Percentiles rank a stretch among this genome's conserved stretches.
phyloP scores from a whole-genome alignment of 2,888 invertebrate species.

The Troides oblongomaculatus region DNA sequence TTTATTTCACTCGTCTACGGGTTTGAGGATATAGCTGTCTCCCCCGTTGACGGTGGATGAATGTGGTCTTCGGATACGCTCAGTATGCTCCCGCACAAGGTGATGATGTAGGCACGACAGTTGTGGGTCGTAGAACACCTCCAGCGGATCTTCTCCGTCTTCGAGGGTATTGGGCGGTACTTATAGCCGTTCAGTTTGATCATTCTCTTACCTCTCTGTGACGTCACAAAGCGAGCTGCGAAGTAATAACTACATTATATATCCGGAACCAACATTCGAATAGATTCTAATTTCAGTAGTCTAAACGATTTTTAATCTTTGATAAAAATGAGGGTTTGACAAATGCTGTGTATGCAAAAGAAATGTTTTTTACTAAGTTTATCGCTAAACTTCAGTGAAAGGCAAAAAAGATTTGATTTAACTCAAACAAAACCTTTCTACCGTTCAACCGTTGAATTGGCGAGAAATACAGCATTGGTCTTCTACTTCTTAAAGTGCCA shows the following conservation, averaged over 20 bases:
- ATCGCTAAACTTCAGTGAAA: no score
- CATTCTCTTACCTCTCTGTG: constrained; percentile 34
- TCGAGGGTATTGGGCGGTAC: constrained; percentile 29
- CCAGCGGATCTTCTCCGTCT: not conserved
- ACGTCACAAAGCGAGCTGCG: constrained; percentile 35
- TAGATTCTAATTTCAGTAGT: not conserved
- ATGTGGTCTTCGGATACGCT: constrained; percentile 28
- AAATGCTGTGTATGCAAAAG: no score
- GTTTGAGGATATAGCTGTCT: not conserved
- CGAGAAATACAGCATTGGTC: no score
- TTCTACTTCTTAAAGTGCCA: no score
- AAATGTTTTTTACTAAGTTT: no score
- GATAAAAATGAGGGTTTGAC: no score
- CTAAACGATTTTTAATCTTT: no score
- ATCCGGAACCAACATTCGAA: not conserved
- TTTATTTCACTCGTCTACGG: not conserved
- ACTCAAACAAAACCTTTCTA: no score
- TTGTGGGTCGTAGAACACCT: constrained; percentile 35
- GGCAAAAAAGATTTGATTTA: no score
- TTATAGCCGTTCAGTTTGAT: constrained; percentile 37
- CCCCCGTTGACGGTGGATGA: constrained; percentile 25
- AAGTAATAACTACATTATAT: no score
- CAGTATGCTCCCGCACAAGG: constrained; percentile 33
- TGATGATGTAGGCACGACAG: constrained; percentile 45
- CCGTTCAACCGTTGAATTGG: no score